phyloP scores from a whole-genome alignment of 2,113 vertebrate genomes.

The Epinephelus lanceolatus region DNA sequence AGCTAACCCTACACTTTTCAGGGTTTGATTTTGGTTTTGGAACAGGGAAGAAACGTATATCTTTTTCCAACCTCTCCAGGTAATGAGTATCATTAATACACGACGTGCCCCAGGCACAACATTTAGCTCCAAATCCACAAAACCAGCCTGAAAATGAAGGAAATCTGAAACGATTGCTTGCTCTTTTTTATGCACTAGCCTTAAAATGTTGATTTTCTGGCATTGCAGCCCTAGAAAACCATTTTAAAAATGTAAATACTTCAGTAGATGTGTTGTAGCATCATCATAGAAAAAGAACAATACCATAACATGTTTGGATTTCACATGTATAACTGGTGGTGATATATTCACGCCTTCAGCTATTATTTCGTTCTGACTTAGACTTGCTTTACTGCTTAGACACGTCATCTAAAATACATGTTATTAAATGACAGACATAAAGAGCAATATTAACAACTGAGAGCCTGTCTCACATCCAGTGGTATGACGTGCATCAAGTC shows the following conservation, averaged over 20 bases:
- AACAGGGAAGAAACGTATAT: too few species aligned
- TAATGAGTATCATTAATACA: too few species aligned
- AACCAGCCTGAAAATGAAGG: too few species aligned
- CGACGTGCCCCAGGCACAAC: too few species aligned
- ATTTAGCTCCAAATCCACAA: too few species aligned
- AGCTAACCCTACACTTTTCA: too few species aligned
- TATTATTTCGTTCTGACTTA: neutral
- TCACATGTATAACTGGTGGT: neutral
- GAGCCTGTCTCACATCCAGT: neutral
- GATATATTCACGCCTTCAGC: neutral
- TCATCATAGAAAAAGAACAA: neutral
- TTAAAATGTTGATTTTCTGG: neutral
- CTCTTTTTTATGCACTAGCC: neutral
- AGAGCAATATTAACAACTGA: neutral
- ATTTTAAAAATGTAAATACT: neutral
- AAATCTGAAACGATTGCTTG: too few species aligned
- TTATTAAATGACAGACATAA: too few species aligned
- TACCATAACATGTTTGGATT: too few species aligned
- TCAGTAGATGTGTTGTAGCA: neutral
- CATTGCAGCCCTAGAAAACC: neutral
- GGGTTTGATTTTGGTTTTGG: too few species aligned
- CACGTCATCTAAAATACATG: neutral
- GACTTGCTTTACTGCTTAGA: neutral
- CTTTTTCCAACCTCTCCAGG: too few species aligned
- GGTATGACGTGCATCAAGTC: neutral